These are phyloP conservation scores for Ephestia elutella DNA, from an alignment of 1,140 invertebrate genomes.

Conservation along the genomic window DNA sequence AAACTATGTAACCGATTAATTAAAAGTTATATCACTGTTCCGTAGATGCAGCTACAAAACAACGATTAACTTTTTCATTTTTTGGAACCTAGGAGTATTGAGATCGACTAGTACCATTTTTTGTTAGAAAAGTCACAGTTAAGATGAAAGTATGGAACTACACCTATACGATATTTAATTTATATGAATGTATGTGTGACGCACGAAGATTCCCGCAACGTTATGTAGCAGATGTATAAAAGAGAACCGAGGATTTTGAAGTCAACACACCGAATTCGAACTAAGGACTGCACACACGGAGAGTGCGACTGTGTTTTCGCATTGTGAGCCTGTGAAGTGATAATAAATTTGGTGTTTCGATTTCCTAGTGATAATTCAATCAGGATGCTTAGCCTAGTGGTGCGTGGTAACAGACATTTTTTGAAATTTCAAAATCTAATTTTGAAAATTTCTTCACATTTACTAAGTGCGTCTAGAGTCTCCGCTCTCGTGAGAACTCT, in stretches of 20 bases:
- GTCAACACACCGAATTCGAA: constrained; percentile 70
- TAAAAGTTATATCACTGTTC: no score
- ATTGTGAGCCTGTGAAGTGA: constrained; percentile 60
- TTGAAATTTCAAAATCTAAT: not conserved
- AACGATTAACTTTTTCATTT: no score
- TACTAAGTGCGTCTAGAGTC: no score
- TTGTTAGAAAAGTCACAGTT: no score
- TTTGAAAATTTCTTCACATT: no score
- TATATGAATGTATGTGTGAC: constrained; percentile 23
- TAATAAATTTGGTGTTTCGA: not conserved
- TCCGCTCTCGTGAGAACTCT: no score
- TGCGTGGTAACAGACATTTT: constrained; percentile 15
- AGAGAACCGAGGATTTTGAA: constrained; percentile 70
- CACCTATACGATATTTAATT: not conserved
- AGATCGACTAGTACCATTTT: no score
- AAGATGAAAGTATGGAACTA: not conserved
- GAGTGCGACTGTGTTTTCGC: constrained; percentile 52
- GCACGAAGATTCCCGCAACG: constrained; percentile 28
- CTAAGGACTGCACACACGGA: constrained; percentile 59
- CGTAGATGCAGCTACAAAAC: no score
- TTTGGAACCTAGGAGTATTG: no score
- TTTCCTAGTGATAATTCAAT: not conserved
- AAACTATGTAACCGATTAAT: no score
- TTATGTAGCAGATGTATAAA: constrained; percentile 72
- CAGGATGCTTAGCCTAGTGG: constrained; percentile 52